Evolutionary conservation across 1,140 invertebrate genomes (phyloP).

Genomic region (Mizuhopecten yessoensis): DNA sequence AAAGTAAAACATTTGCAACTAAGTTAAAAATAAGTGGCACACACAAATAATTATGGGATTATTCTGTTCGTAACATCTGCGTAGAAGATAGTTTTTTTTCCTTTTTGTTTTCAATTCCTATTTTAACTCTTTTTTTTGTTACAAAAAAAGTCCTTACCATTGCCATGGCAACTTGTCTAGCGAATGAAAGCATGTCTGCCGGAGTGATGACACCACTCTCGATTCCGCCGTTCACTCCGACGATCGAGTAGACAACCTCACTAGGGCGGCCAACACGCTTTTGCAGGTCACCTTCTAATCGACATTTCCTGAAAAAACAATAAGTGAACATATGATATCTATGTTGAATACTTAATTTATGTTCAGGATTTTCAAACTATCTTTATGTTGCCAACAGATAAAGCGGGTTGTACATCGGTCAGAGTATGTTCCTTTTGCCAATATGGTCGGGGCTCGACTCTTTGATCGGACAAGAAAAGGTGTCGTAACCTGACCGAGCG

Average conservation of each 20-base stretch:
- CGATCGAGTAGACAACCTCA: constrained; percentile 77
- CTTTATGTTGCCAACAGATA: too few species aligned
- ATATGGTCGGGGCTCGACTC: too few species aligned
- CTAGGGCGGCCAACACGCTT: constrained; percentile 69
- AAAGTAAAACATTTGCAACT: not conserved
- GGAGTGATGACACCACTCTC: constrained; percentile 80
- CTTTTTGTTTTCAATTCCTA: not conserved
- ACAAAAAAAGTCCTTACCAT: constrained; percentile 76
- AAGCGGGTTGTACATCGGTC: too few species aligned
- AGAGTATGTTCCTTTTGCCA: too few species aligned
- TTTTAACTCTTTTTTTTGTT: not conserved
- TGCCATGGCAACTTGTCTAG: constrained; percentile 81
- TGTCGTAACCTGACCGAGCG: too few species aligned
- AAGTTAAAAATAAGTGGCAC: not conserved
- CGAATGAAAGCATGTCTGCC: constrained; percentile 81
- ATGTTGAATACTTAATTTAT: too few species aligned
- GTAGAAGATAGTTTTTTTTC: not conserved
- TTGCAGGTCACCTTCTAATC: constrained; percentile 78
- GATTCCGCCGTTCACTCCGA: constrained; percentile 76
- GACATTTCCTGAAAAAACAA: constrained; percentile 78
- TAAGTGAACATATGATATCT: too few species aligned
- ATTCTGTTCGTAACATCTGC: not conserved
- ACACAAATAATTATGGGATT: not conserved
- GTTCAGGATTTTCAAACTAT: too few species aligned
- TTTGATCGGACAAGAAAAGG: too few species aligned